phyloP scores from a whole-genome alignment of 2,113 vertebrate genomes.

The Petroica traversi region DNA sequence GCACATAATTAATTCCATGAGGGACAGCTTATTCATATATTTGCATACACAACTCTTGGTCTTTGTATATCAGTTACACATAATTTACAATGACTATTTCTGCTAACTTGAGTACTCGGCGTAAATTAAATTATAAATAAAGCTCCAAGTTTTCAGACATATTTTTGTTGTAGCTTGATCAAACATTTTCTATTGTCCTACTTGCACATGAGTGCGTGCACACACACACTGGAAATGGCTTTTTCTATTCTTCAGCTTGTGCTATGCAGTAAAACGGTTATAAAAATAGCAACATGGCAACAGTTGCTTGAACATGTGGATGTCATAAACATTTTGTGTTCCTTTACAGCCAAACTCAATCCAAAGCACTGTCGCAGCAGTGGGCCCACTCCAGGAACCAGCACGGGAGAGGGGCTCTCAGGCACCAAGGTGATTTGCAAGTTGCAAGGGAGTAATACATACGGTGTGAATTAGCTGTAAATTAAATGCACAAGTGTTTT shows the following conservation, averaged over 20 bases:
- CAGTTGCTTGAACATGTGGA: background rate
- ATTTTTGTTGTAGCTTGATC: background rate
- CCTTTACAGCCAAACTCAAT: background rate
- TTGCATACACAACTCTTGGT: background rate
- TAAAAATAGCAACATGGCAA: conserved; percentile 17
- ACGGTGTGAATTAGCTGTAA: background rate
- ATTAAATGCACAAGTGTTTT: background rate
- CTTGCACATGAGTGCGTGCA: background rate
- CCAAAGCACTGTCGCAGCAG: background rate
- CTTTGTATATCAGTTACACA: conserved; percentile 24
- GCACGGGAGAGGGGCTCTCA: background rate
- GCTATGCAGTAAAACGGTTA: background rate
- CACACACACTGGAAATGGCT: background rate
- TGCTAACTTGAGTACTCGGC: background rate
- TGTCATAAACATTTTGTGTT: background rate
- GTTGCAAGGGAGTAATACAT: background rate
- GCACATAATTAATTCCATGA: conserved; percentile 47
- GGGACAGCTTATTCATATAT: background rate
- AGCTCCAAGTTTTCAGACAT: background rate
- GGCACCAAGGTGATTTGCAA: background rate
- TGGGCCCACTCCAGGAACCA: background rate
- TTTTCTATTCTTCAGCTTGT: background rate
- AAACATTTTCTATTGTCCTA: background rate
- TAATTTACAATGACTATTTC: conserved; percentile 25
- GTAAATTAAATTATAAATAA: conserved; percentile 36